phyloP scores from a whole-genome alignment of 1,140 invertebrate genomes.

The Orussus abietinus region DNA sequence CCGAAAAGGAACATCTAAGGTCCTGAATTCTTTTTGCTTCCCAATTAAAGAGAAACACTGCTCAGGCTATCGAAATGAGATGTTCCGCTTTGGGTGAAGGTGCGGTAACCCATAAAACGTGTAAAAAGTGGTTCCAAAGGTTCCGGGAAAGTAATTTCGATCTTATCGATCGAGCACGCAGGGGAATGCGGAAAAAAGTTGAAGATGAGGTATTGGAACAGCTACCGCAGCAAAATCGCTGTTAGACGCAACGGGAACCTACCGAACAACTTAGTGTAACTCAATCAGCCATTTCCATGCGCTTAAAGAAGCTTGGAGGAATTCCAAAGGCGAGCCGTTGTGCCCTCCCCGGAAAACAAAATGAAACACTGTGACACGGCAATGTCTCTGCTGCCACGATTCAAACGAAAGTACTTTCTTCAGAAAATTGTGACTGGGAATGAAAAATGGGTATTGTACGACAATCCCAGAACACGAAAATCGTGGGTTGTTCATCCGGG shows the following conservation, averaged over 20 bases:
- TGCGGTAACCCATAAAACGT: not conserved
- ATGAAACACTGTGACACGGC: no score
- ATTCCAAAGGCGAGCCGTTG: slow-evolving; percentile 22
- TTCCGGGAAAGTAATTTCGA: slow-evolving; percentile 11
- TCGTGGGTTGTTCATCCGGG: slow-evolving; percentile 12
- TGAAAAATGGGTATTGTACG: no score
- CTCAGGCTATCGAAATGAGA: not conserved
- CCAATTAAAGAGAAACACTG: not conserved
- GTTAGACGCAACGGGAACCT: slow-evolving; percentile 6
- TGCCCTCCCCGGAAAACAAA: slow-evolving; percentile 3
- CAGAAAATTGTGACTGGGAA: not conserved
- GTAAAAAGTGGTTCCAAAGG: slow-evolving; percentile 4
- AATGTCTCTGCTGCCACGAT: slow-evolving; percentile 1
- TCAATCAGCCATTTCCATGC: slow-evolving; percentile 11
- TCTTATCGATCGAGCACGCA: slow-evolving; percentile 5
- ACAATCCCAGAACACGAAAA: no score
- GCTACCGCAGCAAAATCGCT: slow-evolving; percentile 9
- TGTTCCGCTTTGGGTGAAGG: not conserved
- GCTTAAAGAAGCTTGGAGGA: slow-evolving; percentile 19
- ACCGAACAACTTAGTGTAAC: not conserved
- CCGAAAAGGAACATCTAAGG: not conserved
- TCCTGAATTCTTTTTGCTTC: slow-evolving; percentile 2
- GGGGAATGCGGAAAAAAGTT: slow-evolving; percentile 2
- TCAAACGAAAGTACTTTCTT: not conserved
- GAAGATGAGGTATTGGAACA: slow-evolving; percentile 13